Evolutionary conservation across 2,888 invertebrate species (phyloP), one percentile per base, ranked within the genome.

Genomic region (Eristalinus aeneus): DNA sequence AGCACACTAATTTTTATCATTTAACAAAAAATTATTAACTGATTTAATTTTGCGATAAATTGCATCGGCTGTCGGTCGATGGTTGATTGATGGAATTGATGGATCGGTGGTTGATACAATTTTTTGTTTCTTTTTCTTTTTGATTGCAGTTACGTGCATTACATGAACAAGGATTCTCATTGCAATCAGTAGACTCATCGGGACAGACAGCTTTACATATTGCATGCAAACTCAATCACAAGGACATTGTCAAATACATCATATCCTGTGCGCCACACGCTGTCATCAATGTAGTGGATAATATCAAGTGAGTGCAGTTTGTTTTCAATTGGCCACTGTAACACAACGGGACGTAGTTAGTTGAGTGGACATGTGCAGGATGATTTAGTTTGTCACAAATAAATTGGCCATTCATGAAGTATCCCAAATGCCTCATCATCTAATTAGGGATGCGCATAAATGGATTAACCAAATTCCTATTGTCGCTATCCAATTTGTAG

Each of bases 161-260:
- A 73, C 97, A 97, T 93, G 94, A 95, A 88, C 95, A 96, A 90
- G 98, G 98, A 80, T 97, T 95, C 93, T 97, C 97, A 65, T 93
- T 98, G 82, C 93, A 97, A 89, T 96, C 97, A 87, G 96, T 96
- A 91, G 97, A 98, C 92, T 94, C 95, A 72, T 94, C 93, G 88
- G 98, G 98, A 16, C 97, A 98, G 93, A 98, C 98, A 36, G 96
- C 97, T 71, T 94, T 98, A 88, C 98, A 98, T 93, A 95, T 97
- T 89, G 97, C 97, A 39, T 96, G 97, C 74, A 94, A 96, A 87
- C 96, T 96, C 91, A 98, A 98, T 64, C 96, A 98, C 93, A 97
- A 96, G 91, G 97, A 98, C 90, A 96, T 98, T 88, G 96, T 98
- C 81, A 96, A 96, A 93, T 98, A 97, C 92, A 94, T 98, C 88